Evolutionary conservation across 2,113 vertebrate species (phyloP).

Genomic region (Columba janthina): DNA sequence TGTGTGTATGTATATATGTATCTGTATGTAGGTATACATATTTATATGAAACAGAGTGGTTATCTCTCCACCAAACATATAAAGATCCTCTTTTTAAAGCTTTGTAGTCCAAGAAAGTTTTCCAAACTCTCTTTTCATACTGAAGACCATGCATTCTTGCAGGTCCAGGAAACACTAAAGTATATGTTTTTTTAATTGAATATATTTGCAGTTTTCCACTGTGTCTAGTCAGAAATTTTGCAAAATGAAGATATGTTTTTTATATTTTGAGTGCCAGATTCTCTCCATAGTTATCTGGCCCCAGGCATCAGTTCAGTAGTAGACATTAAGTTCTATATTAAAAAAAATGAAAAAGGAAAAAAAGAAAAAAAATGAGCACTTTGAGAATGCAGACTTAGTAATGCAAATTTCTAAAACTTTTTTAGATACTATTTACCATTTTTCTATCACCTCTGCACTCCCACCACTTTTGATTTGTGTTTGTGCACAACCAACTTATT

Average conservation of each 20-base stretch:
- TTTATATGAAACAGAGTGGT: background rate
- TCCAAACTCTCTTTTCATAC: background rate
- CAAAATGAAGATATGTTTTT: background rate
- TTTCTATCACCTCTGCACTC: background rate
- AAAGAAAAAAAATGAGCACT: background rate
- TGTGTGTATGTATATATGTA: background rate
- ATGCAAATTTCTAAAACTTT: background rate
- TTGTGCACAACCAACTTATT: background rate
- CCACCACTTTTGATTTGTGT: slow-evolving; percentile 23
- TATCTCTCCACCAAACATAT: background rate
- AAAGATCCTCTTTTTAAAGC: background rate
- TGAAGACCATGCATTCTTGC: background rate
- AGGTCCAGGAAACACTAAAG: background rate
- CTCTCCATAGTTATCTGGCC: background rate
- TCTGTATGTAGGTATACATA: background rate
- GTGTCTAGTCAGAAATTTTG: background rate
- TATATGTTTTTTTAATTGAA: background rate
- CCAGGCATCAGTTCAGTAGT: background rate
- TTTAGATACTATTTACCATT: background rate
- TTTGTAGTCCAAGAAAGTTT: background rate
- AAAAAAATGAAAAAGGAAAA: background rate
- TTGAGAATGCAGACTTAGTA: background rate
- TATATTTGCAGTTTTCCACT: background rate
- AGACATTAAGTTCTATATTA: background rate
- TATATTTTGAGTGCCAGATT: background rate